These are phyloP conservation scores for Lomographa bimaculata DNA, from an alignment of 2,888 invertebrate species.

Conservation along the genomic window DNA sequence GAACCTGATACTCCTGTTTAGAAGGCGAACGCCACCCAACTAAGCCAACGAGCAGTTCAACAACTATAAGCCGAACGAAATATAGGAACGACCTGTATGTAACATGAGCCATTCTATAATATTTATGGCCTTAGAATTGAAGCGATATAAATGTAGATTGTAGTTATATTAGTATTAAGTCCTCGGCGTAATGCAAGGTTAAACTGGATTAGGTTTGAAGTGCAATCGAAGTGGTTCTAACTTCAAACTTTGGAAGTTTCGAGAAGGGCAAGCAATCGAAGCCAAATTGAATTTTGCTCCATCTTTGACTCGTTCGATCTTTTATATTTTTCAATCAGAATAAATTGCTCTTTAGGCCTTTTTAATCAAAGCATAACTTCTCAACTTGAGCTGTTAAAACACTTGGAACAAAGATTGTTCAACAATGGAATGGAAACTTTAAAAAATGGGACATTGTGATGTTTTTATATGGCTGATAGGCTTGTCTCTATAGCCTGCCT, in stretches of 20 bases:
- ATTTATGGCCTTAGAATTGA: too few species aligned
- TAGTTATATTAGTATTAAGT: slow-evolving; percentile 18
- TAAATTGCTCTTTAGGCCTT: slow-evolving; percentile 27
- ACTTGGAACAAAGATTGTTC: slow-evolving; percentile 7
- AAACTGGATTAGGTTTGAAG: slow-evolving; percentile 21
- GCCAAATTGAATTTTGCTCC: slow-evolving; percentile 27
- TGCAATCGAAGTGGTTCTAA: slow-evolving; percentile 24
- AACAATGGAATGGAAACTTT: slow-evolving; percentile 1
- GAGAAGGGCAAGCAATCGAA: slow-evolving; percentile 22
- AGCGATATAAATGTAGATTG: too few species aligned
- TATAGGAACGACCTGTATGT: too few species aligned
- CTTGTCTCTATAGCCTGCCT: too few species aligned
- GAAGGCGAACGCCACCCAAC: too few species aligned
- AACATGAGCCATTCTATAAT: too few species aligned
- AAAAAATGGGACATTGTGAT: too few species aligned
- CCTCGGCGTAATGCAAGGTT: slow-evolving; percentile 16
- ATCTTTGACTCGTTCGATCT: slow-evolving; percentile 26
- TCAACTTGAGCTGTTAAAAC: slow-evolving; percentile 3
- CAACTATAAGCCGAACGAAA: too few species aligned
- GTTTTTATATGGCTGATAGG: too few species aligned
- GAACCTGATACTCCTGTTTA: too few species aligned
- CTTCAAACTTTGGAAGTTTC: slow-evolving; percentile 26
- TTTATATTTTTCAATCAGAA: slow-evolving; percentile 35
- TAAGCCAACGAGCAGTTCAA: too few species aligned
- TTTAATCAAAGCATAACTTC: slow-evolving; percentile 4